phyloP scores from a whole-genome alignment of 2,113 vertebrate genomes.

The Oxygymnocypris stewartii region DNA sequence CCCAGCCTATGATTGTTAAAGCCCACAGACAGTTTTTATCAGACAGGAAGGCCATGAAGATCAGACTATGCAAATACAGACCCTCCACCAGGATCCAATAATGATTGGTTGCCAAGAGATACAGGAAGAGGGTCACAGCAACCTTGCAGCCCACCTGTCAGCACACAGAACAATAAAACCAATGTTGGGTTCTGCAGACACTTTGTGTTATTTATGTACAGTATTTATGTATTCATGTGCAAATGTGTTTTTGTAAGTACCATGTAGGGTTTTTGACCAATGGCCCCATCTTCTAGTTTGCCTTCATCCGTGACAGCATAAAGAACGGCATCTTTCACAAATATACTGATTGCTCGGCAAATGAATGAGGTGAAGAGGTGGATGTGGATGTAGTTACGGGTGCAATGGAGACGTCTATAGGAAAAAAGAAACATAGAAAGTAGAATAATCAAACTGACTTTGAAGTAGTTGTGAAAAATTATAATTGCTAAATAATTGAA shows the following conservation, averaged over 20 bases:
- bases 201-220: no score
- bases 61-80: constrained; percentile 88
- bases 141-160: constrained; percentile 87
- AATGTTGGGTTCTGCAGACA: not conserved
- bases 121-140: constrained; percentile 87
- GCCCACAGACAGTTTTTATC: constrained; percentile 89
- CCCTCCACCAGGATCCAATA: constrained; percentile 95
- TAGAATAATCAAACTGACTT: not conserved
- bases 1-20: constrained; percentile 89
- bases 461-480: not conserved
- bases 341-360: constrained; percentile 87
- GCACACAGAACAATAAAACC: constrained; percentile 25
- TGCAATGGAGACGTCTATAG: constrained; percentile 86
- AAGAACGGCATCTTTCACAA: constrained; percentile 86
- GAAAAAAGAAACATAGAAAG: not conserved
- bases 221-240: not conserved
- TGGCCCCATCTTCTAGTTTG: constrained; percentile 51
- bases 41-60: constrained; percentile 93
- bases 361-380: constrained; percentile 91
- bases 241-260: constrained; percentile 63
- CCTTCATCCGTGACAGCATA: constrained; percentile 69
- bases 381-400: constrained; percentile 89
- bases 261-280: constrained; percentile 72
- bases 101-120: constrained; percentile 92
- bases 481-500: no score